phyloP scores from a whole-genome alignment of 2,113 vertebrate genomes.

The Hyaena hyaena region DNA sequence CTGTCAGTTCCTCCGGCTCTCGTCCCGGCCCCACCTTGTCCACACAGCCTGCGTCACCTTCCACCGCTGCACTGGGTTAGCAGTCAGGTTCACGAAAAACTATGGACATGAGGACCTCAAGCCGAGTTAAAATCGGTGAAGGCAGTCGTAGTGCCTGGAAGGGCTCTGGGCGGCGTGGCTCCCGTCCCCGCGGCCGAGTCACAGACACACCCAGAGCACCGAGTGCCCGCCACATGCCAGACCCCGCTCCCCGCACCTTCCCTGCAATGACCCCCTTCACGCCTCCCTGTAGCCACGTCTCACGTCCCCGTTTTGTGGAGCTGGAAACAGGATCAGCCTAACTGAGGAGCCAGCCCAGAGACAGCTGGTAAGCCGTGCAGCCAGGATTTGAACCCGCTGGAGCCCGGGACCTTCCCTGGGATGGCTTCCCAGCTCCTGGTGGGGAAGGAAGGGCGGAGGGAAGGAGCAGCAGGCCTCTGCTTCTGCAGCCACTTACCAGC shows the following conservation, averaged over 20 bases:
- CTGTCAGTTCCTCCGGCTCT: background rate
- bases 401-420: background rate
- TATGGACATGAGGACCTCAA: background rate
- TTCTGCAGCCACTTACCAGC: background rate
- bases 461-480: too few species aligned
- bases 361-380: background rate
- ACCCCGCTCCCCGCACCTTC: rapidly evolving
- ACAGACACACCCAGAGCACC: rapidly evolving
- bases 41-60: rapidly evolving
- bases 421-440: background rate
- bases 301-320: background rate
- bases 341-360: background rate
- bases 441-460: background rate
- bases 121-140: background rate
- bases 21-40: background rate
- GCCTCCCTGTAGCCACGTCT: rapidly evolving
- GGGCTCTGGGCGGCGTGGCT: background rate
- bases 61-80: background rate
- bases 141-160: background rate
- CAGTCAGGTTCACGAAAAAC: background rate
- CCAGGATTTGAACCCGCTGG: background rate
- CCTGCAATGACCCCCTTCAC: background rate
- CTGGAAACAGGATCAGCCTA: background rate
- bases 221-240: rapidly evolving
- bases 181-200: background rate